These are phyloP conservation scores for Sipha maydis DNA, from an alignment of 2,888 invertebrate genomes.

Conservation along the genomic window DNA sequence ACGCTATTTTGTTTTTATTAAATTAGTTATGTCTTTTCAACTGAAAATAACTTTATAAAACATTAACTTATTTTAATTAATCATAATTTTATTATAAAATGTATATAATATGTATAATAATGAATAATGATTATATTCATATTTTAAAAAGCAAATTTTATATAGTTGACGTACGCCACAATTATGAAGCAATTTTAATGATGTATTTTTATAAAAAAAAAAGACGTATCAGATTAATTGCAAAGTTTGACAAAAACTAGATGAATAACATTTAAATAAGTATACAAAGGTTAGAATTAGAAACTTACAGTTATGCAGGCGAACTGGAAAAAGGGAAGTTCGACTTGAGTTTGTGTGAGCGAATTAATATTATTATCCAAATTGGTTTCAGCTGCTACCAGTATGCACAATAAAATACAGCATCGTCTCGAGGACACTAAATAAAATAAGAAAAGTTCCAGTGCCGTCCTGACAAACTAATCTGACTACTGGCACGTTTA, in stretches of 20 bases:
- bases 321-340: neutral
- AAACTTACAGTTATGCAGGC: neutral
- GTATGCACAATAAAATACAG: constrained; percentile 50
- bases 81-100: neutral
- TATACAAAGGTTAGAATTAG: constrained; percentile 6
- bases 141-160: neutral
- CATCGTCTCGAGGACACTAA: constrained; percentile 52
- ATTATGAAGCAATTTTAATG: constrained; percentile 20
- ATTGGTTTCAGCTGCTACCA: constrained; percentile 41
- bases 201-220: neutral
- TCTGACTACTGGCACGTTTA: constrained; percentile 55
- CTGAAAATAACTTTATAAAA: neutral
- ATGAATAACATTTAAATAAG: constrained; percentile 25
- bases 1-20: neutral
- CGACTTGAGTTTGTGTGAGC: constrained; percentile 18
- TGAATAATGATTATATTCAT: neutral
- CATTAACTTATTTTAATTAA: neutral
- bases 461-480: constrained; percentile 53
- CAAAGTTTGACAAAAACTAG: neutral
- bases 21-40: neutral
- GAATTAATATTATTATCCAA: constrained; percentile 57
- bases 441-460: constrained; percentile 60
- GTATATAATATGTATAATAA: neutral
- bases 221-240: neutral
- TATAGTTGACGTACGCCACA: neutral